Percentiles rank a stretch among this genome's conserved stretches.
phyloP scores from a whole-genome alignment of 2,113 vertebrate genomes.

The Malaclemys terrapin region DNA sequence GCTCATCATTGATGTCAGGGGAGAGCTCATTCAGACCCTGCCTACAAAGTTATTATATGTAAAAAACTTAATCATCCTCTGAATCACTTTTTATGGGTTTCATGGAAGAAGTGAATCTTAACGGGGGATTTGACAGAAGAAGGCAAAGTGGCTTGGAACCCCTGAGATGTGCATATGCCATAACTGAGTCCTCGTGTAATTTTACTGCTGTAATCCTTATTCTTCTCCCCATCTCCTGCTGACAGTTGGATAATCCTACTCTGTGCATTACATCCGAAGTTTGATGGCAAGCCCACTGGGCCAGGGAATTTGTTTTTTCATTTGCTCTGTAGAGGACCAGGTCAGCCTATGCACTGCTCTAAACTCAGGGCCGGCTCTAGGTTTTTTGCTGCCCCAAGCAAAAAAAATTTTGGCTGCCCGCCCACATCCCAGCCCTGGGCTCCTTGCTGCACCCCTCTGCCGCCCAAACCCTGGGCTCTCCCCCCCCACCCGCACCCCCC shows the following conservation, averaged over 20 bases:
- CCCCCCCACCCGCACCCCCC: no score
- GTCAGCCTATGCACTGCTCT: not conserved
- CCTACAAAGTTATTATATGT: accelerated
- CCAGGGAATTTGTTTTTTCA: not conserved
- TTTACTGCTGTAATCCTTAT: not conserved
- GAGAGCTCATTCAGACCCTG: not conserved
- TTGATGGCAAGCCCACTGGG: not conserved
- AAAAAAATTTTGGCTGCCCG: no score
- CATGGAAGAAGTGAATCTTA: not conserved
- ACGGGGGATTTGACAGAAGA: not conserved
- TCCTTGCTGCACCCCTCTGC: no score
- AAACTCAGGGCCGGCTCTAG: no score
- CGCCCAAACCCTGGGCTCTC: no score
- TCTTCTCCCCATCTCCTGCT: not conserved
- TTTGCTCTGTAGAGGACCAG: not conserved
- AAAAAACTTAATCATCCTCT: not conserved
- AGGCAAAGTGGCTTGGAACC: not conserved
- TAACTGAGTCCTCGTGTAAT: not conserved
- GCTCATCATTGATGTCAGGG: not conserved
- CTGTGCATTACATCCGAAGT: not conserved
- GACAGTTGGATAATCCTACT: not conserved
- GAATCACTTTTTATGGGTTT: not conserved
- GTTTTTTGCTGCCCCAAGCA: no score
- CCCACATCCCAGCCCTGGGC: no score
- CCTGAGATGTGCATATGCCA: not conserved